These are phyloP conservation scores for Clarias laeviceps DNA, from an alignment of 2,797 vertebrate genomes.

Conservation along the genomic window DNA sequence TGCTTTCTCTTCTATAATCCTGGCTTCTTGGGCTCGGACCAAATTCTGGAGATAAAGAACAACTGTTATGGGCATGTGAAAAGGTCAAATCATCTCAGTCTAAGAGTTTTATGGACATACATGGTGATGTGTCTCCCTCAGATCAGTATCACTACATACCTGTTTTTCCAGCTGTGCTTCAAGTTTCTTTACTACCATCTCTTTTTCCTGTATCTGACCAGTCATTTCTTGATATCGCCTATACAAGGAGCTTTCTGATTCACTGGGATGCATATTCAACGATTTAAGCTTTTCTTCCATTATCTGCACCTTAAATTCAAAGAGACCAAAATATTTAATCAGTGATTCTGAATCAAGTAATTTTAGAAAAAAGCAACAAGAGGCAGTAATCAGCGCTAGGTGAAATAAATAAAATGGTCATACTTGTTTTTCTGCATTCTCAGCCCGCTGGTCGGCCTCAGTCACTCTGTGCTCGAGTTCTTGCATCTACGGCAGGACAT, in stretches of 20 bases:
- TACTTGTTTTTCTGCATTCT: conserved; percentile 92
- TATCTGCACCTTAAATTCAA: conserved; percentile 76
- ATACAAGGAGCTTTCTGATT: conserved; percentile 79
- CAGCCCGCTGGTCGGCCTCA: conserved; percentile 88
- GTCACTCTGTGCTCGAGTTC: conserved; percentile 90
- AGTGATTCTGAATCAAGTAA: background rate
- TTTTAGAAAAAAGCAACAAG: background rate
- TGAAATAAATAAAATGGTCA: background rate
- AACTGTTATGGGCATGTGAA: conserved; percentile 27
- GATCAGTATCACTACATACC: conserved; percentile 69
- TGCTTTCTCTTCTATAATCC: conserved; percentile 91
- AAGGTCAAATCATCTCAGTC: conserved; percentile 45
- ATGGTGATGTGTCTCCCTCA: conserved; percentile 57
- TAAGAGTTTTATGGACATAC: conserved; percentile 57
- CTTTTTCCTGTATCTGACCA: conserved; percentile 79
- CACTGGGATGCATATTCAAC: conserved; percentile 78
- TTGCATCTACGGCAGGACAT: conserved; percentile 82
- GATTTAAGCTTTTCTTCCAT: conserved; percentile 92
- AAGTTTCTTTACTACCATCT: conserved; percentile 80
- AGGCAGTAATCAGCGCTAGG: background rate
- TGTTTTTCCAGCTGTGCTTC: conserved; percentile 88
- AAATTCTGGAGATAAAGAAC: conserved; percentile 77
- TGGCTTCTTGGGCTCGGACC: conserved; percentile 89
- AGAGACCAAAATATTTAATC: background rate
- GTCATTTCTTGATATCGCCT: conserved; percentile 84